Evolutionary conservation across 2,888 invertebrate genomes (phyloP), one percentile per base, ranked within the genome.

Genomic region (Eristalis intricaria): DNA sequence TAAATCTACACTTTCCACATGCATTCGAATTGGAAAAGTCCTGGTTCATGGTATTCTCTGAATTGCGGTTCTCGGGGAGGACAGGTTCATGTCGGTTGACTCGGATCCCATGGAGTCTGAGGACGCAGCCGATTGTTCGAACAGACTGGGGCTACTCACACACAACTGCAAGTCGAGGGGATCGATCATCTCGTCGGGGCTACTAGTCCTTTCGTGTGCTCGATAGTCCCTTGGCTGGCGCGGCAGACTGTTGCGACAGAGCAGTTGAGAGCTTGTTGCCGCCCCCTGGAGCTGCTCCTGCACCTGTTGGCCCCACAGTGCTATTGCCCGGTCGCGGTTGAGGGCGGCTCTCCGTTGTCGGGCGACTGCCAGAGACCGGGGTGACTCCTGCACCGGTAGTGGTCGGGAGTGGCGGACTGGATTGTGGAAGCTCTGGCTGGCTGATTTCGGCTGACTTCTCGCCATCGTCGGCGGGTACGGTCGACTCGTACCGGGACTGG

Each of bases 231-330:
- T 92, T 89, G 90, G 91, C 89, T 90, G 92, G 10, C 93, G 93
- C 77, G 93, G 93, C 85, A 92, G 93, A 89, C 93, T 93, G 93
- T 93, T 93, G 92, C 90, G 92, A 89, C 92, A 92, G n/a, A 91
- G 90, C 68, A 89, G 91, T 85, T 88, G 89, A 2, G 85, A 87
- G 90, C 90, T 91, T 91, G 90, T 90, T 89, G 89, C 90, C 87
- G 90, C 89, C 64, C 68, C 83, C 83, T 68, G 78, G 2, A 81
- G 19, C 58, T 73, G 84, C 60, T 84, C 89, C 84, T 89, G 91
- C 43, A 91, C 88, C 83, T 92, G 91, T 66, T 91, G 91, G 38
- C 93, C 93, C 93, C 93, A 93, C 75, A 93, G 90, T 50, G 91
- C 92, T 90, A 86, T 91, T 89, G 93, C 93, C 81, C 92, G 92